A percentile compares a stretch with the other conserved stretches of the same genome.
phyloP scores from a whole-genome alignment of 2,888 invertebrate genomes.

The Thera britannica region DNA sequence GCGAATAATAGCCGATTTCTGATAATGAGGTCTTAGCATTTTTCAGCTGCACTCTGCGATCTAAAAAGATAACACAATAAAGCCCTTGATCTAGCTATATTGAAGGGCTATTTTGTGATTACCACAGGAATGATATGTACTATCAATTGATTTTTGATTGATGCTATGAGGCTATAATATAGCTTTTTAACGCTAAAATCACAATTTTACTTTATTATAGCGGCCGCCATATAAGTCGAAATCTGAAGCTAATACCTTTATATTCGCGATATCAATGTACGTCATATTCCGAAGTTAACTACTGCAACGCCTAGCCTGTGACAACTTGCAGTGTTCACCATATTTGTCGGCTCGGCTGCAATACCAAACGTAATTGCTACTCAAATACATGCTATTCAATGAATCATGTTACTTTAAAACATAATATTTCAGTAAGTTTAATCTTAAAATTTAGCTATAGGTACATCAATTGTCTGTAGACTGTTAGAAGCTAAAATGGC shows the following conservation, averaged over 20 bases:
- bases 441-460: neutral
- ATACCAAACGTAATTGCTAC: neutral
- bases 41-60: conserved; percentile 22
- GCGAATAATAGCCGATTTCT: neutral
- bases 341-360: neutral
- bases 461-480: neutral
- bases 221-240: neutral
- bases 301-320: neutral
- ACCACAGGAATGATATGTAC: conserved; percentile 42
- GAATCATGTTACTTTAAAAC: neutral
- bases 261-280: neutral
- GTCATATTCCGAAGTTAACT: neutral
- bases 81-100: conserved; percentile 3
- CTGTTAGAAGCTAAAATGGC: conserved; percentile 41
- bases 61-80: conserved; percentile 8
- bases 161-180: conserved; percentile 30
- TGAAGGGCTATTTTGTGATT: conserved; percentile 15
- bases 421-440: neutral
- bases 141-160: conserved; percentile 32
- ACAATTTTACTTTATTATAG: conserved; percentile 26
- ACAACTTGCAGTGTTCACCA: neutral
- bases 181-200: conserved; percentile 38
- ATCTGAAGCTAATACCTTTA: neutral
- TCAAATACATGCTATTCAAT: neutral
- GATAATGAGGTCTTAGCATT: neutral